Evolutionary conservation across 2,888 invertebrate species (phyloP).

Genomic region (Dryobota labecula): DNA sequence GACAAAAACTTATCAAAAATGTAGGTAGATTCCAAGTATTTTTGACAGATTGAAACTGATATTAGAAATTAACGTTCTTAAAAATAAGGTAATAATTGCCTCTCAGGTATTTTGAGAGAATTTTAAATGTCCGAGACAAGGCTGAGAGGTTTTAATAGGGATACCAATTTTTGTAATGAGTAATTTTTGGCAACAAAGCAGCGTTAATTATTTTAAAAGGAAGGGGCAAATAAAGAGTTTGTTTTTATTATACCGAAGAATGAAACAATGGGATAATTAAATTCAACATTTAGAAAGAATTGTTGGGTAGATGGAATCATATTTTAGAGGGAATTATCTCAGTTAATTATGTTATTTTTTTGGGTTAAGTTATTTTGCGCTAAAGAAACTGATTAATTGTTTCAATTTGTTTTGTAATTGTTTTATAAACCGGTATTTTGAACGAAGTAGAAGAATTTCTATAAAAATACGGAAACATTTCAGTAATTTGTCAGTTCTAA

Average conservation of each 20-base stretch:
- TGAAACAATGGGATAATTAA: slow-evolving; percentile 45
- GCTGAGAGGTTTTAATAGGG: slow-evolving; percentile 7
- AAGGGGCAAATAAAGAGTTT: slow-evolving; percentile 36
- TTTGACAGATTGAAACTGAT: not conserved
- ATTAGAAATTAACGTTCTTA: not conserved
- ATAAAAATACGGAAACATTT: slow-evolving; percentile 5
- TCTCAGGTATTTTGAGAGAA: slow-evolving; percentile 7
- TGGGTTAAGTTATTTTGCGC: not conserved
- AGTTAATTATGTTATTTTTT: not conserved
- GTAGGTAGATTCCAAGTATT: not conserved
- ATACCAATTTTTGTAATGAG: slow-evolving; percentile 22
- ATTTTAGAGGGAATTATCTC: slow-evolving; percentile 1
- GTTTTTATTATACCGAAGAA: slow-evolving; percentile 32
- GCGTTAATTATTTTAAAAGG: slow-evolving; percentile 31
- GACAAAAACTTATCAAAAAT: not conserved
- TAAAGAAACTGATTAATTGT: not conserved
- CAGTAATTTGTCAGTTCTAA: slow-evolving; percentile 10
- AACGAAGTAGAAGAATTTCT: not conserved
- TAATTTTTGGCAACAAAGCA: slow-evolving; percentile 32
- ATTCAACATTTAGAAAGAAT: slow-evolving; percentile 28
- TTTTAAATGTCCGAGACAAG: slow-evolving; percentile 1
- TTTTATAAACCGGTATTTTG: not conserved
- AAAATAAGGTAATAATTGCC: too few species aligned
- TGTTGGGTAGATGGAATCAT: not conserved
- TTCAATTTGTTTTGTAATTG: too few species aligned